These are phyloP conservation scores for Pteropus rufus DNA, from an alignment of 2,797 vertebrate species.

Conservation along the genomic window DNA sequence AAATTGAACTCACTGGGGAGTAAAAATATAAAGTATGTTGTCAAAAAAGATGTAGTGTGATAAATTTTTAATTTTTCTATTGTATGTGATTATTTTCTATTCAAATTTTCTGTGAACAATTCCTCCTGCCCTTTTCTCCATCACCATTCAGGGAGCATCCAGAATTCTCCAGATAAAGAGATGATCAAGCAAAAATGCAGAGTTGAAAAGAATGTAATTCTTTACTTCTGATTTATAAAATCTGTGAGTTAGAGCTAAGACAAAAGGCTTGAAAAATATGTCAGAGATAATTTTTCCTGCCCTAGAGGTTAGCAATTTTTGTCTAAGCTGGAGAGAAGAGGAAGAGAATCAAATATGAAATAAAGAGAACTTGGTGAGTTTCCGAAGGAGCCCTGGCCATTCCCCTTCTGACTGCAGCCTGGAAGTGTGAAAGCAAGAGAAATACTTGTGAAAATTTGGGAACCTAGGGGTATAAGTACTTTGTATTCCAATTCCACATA, in stretches of 20 bases:
- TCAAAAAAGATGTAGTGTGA: not conserved
- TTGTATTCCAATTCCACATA: not conserved
- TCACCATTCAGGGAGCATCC: not conserved
- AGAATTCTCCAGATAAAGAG: not conserved
- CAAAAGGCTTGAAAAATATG: not conserved
- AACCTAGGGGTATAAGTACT: not conserved
- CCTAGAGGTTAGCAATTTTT: not conserved
- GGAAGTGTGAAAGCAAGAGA: not conserved
- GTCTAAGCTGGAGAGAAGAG: not conserved
- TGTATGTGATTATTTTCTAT: not conserved
- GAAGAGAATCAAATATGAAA: not conserved
- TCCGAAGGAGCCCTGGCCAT: not conserved
- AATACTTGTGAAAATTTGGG: not conserved
- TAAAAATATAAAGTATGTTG: not conserved
- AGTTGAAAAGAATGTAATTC: not conserved
- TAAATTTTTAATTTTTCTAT: not conserved
- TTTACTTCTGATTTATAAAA: not conserved
- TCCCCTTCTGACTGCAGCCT: not conserved
- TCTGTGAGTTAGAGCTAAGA: not conserved
- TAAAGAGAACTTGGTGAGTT: not conserved
- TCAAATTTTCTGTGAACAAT: not conserved
- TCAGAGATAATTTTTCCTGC: not conserved
- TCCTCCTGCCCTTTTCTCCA: not conserved
- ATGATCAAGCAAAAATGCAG: not conserved
- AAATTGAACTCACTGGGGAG: not conserved